Base-by-base conservation (phyloP, 2,888 invertebrate species). In the Latheticus oryzae region DNA sequence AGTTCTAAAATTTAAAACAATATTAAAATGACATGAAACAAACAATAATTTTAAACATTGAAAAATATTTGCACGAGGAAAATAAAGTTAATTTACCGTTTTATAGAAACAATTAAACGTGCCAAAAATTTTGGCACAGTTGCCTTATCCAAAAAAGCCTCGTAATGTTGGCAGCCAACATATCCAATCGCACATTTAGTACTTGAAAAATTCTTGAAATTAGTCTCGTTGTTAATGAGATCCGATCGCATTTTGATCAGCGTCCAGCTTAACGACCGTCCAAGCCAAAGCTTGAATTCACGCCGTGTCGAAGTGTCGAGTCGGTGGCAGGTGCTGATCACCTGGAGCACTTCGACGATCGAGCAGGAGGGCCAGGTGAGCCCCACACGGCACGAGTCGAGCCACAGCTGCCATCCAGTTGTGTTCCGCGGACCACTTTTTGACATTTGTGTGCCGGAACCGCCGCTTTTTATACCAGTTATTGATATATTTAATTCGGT, bases 311-410 rank as follows among this genome's bases (percentile, higher is more conserved):
- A 55, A 47, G 55, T 55, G 55, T 55, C 28, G 55, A 48, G 37
- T 40, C 40, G 48, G 53, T 24, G 68, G 71, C 73, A 73, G 73
- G 73, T 73, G 74, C 69, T 65, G 66, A 62, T 73, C 73, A 72
- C 74, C 72, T 72, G 73, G 72, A 66, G 69, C 69, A 65, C 66
- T 67, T 61, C 62, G n/a, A n/a, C n/a, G n/a, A n/a, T n/a, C n/a
- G 66, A 67, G 64, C 67, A 69, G 65, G 64, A 66, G 67, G 69
- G 69, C 73, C 73, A 73, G 73, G 72, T 72, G 73, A 72, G 66
- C 63, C 63, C 65, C 62, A 62, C 59, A 58, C 64, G 66, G 68
- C 69, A 68, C 70, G 69, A 69, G 69, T 62, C 65, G 56, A 60
- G 62, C 62, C 64, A 61, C 73, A 74, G 66, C 73, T 73, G 74